phyloP scores from a whole-genome alignment of 2,113 vertebrate species.

The Pseudolaguvia tuberculata region DNA sequence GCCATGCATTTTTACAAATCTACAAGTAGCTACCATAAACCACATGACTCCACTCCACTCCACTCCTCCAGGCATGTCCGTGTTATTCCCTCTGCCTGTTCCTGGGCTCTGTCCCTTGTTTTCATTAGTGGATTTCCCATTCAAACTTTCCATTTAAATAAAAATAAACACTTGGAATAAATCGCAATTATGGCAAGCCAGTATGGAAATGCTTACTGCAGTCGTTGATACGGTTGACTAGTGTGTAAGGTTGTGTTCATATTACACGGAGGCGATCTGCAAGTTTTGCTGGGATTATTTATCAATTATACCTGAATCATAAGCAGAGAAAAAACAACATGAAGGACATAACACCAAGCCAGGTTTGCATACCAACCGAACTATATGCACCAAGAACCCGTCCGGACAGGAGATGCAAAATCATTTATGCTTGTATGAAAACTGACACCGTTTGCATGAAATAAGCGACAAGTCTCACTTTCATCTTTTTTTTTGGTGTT shows the following conservation, averaged over 20 bases:
- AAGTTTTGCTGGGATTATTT: constrained; percentile 7
- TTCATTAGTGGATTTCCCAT: constrained; percentile 68
- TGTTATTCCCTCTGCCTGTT: constrained; percentile 57
- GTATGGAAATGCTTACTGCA: constrained; percentile 68
- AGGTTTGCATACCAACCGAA: constrained; percentile 34
- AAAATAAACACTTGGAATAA: constrained; percentile 65
- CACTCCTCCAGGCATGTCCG: constrained; percentile 12
- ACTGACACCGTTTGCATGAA: constrained; percentile 36
- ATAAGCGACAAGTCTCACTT: constrained; percentile 22
- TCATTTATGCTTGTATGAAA: constrained; percentile 26
- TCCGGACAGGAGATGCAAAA: constrained; percentile 28
- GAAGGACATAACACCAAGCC: constrained; percentile 11
- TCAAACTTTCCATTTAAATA: constrained; percentile 75
- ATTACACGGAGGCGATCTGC: constrained; percentile 31
- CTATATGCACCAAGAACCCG: constrained; percentile 6
- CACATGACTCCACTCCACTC: not conserved
- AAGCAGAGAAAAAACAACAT: constrained; percentile 22
- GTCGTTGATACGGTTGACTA: constrained; percentile 43
- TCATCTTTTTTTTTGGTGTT: constrained; percentile 23
- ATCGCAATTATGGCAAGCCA: constrained; percentile 65
- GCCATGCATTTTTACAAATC: constrained; percentile 3
- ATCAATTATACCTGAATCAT: constrained; percentile 28
- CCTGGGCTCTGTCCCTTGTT: constrained; percentile 50
- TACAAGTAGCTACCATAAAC: not conserved
- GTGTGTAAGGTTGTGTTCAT: constrained; percentile 38